phyloP scores from a whole-genome alignment of 2,113 vertebrate species.

The Psilopogon haemacephalus region DNA sequence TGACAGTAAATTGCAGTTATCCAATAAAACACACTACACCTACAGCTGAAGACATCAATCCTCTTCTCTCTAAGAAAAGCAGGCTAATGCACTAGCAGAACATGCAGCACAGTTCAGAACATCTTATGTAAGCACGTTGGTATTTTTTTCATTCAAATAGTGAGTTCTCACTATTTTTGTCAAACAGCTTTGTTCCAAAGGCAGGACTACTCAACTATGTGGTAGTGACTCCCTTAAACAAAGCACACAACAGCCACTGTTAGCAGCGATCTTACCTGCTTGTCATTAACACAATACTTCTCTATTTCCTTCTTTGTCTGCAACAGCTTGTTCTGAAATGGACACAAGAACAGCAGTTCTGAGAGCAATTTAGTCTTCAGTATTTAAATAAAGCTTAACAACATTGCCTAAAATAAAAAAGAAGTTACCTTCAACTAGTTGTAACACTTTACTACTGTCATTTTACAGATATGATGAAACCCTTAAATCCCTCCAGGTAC shows the following conservation, averaged over 20 bases:
- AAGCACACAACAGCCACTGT: background rate
- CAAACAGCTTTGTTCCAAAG: background rate
- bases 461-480: background rate
- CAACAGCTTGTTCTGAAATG: constrained; percentile 85
- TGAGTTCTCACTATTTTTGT: background rate
- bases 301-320: constrained; percentile 97
- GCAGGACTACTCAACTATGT: background rate
- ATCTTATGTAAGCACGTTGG: background rate
- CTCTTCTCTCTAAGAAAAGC: background rate
- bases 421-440: background rate
- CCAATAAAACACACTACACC: background rate
- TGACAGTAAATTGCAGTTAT: background rate
- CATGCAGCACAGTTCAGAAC: background rate
- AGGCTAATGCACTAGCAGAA: background rate
- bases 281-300: constrained; percentile 91
- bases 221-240: background rate
- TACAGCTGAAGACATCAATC: background rate
- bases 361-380: background rate
- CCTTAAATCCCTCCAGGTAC: background rate
- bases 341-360: background rate
- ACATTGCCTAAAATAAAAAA: background rate
- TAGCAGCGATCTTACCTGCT: constrained; percentile 82
- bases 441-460: background rate
- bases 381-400: background rate
- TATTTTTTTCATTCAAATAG: background rate